Evolutionary conservation across 2,113 vertebrate species (phyloP).

Genomic region (Leiothrix lutea): DNA sequence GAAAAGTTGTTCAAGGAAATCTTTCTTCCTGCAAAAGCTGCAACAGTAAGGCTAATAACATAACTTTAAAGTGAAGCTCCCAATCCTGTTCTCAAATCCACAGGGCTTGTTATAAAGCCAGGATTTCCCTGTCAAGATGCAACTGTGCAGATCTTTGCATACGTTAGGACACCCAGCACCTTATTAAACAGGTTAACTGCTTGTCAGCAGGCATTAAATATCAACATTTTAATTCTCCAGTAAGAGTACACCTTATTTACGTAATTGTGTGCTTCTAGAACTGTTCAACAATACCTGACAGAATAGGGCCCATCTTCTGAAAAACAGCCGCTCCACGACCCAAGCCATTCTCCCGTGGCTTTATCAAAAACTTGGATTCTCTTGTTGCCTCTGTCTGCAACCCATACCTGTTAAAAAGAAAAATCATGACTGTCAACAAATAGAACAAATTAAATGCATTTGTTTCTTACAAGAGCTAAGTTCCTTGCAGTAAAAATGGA

Average conservation of each 20-base stretch:
- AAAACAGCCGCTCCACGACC: slow-evolving; percentile 89
- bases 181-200: background rate
- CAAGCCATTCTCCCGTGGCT: slow-evolving; percentile 90
- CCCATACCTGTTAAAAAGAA: slow-evolving; percentile 84
- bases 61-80: background rate
- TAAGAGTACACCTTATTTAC: background rate
- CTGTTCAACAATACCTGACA: slow-evolving; percentile 76
- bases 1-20: background rate
- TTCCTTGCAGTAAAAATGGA: background rate
- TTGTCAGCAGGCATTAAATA: background rate
- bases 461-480: background rate
- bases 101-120: background rate
- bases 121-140: background rate
- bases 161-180: background rate
- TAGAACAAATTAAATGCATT: background rate
- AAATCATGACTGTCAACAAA: background rate
- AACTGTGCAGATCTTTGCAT: background rate
- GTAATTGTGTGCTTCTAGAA: background rate
- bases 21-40: background rate
- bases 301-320: slow-evolving; percentile 89
- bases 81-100: background rate
- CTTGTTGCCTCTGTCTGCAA: slow-evolving; percentile 92
- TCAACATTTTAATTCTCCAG: background rate
- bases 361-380: slow-evolving; percentile 94
- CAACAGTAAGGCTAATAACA: background rate